Evolutionary conservation across 2,888 invertebrate genomes (phyloP).

Genomic region (Cephus runcator): DNA sequence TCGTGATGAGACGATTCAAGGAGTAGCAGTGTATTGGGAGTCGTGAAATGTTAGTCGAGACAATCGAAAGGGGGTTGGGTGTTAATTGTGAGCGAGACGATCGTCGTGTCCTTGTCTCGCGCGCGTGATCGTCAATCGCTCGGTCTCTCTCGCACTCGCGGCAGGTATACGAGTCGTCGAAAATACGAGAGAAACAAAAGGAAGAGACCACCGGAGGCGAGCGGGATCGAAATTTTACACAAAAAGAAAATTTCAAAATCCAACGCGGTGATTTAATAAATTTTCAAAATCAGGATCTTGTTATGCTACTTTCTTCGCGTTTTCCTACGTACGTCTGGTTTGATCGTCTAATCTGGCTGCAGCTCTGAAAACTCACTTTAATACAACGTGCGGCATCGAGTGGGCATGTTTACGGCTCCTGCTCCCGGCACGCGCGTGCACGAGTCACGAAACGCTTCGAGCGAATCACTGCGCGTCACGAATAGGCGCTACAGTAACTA

Average conservation of each 20-base stretch:
- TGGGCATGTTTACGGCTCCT: conserved; percentile 41
- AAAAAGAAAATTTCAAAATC: too few relatives aligned
- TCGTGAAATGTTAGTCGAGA: neutral
- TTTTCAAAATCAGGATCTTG: too few relatives aligned
- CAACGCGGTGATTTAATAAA: too few relatives aligned
- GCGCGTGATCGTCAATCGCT: too few relatives aligned
- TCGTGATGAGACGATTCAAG: neutral
- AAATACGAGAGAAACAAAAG: neutral
- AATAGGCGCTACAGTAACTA: conserved; percentile 27
- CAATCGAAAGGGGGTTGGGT: neutral
- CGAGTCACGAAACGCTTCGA: conserved; percentile 49
- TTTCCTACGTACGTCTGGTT: neutral
- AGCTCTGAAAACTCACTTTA: neutral
- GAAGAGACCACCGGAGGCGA: too few relatives aligned
- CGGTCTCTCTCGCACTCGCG: too few relatives aligned
- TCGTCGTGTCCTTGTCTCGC: neutral
- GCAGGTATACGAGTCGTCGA: neutral
- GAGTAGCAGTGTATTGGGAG: neutral
- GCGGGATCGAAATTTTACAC: too few relatives aligned
- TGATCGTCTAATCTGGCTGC: neutral
- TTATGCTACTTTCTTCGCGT: neutral
- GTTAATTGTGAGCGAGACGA: neutral
- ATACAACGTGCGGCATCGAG: conserved; percentile 23
- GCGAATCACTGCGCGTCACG: conserved; percentile 48
- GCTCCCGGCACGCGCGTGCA: conserved; percentile 41